These are phyloP conservation scores for Xanthorhoe designata DNA, from an alignment of 2,888 invertebrate genomes.

Conservation along the genomic window DNA sequence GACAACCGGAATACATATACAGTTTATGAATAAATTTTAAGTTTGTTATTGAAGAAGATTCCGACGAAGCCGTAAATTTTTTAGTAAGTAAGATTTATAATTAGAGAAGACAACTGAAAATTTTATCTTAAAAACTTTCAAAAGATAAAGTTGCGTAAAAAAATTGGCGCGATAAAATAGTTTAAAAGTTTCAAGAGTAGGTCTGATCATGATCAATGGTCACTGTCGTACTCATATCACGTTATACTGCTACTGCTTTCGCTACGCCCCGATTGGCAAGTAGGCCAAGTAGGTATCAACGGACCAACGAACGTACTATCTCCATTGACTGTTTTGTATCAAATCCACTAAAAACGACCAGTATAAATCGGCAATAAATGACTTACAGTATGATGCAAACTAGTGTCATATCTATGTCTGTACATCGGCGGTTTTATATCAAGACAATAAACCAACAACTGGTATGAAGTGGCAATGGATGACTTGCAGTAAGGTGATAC, in stretches of 20 bases:
- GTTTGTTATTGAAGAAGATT: no score
- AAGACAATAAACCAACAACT: background rate
- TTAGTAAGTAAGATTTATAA: no score
- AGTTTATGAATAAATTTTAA: no score
- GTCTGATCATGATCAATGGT: constrained; percentile 4
- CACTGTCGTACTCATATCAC: constrained; percentile 20
- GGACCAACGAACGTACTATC: background rate
- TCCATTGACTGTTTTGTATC: background rate
- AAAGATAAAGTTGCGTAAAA: no score
- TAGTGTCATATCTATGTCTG: background rate
- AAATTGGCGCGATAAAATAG: no score
- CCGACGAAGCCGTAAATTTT: no score
- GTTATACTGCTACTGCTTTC: constrained; percentile 37
- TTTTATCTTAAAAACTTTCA: no score
- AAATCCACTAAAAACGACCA: background rate
- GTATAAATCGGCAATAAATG: background rate
- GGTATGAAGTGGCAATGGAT: background rate
- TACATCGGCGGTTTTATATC: background rate
- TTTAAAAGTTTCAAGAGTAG: background rate
- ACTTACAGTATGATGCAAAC: background rate
- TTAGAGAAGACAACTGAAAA: no score
- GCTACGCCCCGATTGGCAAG: constrained; percentile 43
- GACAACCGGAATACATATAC: no score
- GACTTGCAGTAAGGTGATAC: background rate
- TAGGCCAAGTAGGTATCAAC: constrained; percentile 41